Evolutionary conservation across 2,888 invertebrate genomes (phyloP).

Genomic region (Choristoneura rosaceana): DNA sequence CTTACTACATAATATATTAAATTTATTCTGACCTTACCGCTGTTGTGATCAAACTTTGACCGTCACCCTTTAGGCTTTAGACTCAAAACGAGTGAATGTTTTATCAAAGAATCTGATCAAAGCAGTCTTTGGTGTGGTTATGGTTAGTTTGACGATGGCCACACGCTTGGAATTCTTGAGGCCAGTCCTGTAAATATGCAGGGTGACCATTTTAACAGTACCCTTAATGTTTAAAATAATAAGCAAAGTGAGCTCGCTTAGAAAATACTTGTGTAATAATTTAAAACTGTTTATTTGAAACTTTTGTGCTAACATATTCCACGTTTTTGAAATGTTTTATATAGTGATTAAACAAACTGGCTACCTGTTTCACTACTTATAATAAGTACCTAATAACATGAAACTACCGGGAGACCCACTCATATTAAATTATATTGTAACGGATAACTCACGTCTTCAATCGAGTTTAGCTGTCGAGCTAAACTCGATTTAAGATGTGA

Average conservation of each 20-base stretch:
- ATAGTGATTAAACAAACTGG: not conserved
- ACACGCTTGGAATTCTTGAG: conserved; percentile 4
- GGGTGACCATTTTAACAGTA: conserved; percentile 6
- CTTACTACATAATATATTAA: not conserved
- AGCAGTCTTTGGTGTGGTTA: conserved; percentile 29
- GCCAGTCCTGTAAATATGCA: conserved; percentile 2
- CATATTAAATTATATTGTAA: too few relatives aligned
- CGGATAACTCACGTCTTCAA: too few relatives aligned
- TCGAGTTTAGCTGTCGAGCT: too few relatives aligned
- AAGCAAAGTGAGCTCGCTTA: not conserved
- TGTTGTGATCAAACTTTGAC: not conserved
- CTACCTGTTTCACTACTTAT: too few relatives aligned
- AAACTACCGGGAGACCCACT: too few relatives aligned
- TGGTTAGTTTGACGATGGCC: conserved; percentile 21
- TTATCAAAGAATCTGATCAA: conserved; percentile 4
- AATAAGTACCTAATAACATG: too few relatives aligned
- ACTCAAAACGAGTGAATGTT: not conserved
- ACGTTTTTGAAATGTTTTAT: too few relatives aligned
- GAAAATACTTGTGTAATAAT: not conserved
- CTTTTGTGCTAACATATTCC: too few relatives aligned
- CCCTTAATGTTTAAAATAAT: not conserved
- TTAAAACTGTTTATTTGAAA: too few relatives aligned
- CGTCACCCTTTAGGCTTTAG: not conserved
- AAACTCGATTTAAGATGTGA: too few relatives aligned
- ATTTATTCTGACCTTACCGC: not conserved